These are phyloP conservation scores for Malurus melanocephalus DNA, from an alignment of 2,113 vertebrate genomes.

Conservation along the genomic window DNA sequence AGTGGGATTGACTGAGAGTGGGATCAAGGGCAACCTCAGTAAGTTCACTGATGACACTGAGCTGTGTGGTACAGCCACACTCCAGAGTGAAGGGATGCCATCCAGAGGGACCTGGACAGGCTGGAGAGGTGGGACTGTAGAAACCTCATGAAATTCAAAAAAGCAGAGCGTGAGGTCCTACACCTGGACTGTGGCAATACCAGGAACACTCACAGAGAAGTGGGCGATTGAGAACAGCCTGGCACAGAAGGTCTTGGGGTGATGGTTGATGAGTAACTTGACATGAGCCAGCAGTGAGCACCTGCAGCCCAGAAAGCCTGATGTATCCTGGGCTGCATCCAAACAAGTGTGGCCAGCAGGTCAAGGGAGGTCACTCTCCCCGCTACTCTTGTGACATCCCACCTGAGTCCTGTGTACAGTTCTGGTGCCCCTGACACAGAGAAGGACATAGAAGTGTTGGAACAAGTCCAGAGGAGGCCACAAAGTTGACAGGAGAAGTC, in stretches of 20 bases:
- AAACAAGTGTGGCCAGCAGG: background rate
- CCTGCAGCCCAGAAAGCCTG: background rate
- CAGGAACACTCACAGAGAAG: background rate
- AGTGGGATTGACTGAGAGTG: background rate
- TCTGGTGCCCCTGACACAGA: background rate
- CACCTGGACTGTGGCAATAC: background rate
- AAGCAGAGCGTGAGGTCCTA: background rate
- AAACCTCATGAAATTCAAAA: background rate
- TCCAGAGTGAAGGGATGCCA: background rate
- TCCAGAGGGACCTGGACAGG: background rate
- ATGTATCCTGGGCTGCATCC: background rate
- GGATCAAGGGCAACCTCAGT: no score
- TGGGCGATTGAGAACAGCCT: background rate
- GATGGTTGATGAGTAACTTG: background rate
- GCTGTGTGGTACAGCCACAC: no score
- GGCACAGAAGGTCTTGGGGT: background rate
- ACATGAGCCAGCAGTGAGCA: fast-evolving
- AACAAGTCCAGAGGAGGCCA: background rate
- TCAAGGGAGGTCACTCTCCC: fast-evolving
- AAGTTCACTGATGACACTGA: background rate
- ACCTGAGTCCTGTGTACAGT: background rate
- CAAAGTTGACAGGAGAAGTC: background rate
- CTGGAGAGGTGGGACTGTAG: background rate
- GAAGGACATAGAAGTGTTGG: background rate
- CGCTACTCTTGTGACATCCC: background rate